Conservation (phyloP, 1,140 invertebrate genomes). For the Coelopa frigida region DNA sequence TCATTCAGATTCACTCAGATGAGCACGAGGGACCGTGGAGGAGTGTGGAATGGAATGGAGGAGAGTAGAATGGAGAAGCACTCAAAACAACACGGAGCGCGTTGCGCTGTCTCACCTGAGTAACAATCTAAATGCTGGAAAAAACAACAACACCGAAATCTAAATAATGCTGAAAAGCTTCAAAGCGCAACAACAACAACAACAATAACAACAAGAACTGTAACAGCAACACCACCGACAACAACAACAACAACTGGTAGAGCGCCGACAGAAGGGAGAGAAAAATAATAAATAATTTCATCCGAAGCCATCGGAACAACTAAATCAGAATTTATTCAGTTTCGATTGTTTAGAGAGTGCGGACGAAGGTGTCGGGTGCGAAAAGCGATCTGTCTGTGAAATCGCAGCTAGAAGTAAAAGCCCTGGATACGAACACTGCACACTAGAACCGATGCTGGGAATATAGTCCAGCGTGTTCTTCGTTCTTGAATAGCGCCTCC, state of each 20-base stretch:
- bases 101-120: constrained; percentile 7
- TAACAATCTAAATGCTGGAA: constrained; percentile 11
- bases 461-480: no score
- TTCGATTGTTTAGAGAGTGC: constrained; percentile 45
- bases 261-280: constrained; percentile 12
- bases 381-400: no score
- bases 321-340: constrained; percentile 45
- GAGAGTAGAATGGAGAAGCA: no score
- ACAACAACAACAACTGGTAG: constrained; percentile 12
- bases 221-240: constrained; percentile 9
- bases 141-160: constrained; percentile 3
- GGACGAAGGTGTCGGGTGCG: constrained; percentile 23
- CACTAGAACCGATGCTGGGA: no score
- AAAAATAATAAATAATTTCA: constrained; percentile 19
- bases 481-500: no score
- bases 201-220: constrained; percentile 15
- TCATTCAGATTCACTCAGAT: no score
- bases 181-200: constrained; percentile 12
- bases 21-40: no score
- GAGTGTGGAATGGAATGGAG: no score
- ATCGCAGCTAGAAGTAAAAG: no score
- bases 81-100: no score
- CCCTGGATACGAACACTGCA: no score
- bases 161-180: not conserved
- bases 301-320: constrained; percentile 43